Evolutionary conservation across 2,113 vertebrate species (phyloP), one percentile per base, ranked within the genome.

Genomic region (Pavo muticus): DNA sequence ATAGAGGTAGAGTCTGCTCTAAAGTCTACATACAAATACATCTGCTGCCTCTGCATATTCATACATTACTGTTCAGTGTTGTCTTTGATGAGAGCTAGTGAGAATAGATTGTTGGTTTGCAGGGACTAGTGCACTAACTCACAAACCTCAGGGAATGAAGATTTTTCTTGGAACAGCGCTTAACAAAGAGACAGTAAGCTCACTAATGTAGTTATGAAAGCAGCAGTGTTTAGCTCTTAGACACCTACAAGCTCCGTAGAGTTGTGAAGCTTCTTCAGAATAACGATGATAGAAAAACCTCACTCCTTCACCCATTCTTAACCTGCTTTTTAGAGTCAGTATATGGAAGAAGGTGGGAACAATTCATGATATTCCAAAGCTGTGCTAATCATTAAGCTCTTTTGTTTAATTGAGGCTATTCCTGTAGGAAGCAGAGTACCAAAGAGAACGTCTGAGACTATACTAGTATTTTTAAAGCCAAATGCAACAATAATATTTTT

Each of bases 321-420:
- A 54, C 32, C 13, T 35, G 4, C 16, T 65, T 81, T 12, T 82
- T 42, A 72, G 17, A 0, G 1, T 42, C 82, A 83, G 37, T 39
- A 8, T 10, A 24, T 42, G n/a, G 68, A 85, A 42, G 57, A 79
- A 87, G 24, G 4, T 56, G 29, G 67, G 9, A 54, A 11, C 61
- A 21, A 39, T 67, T 85, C 1, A 30, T 64, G 44, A n/a, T 63
- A 27, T 5, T 63, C 18, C 74, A 76, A 72, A 93, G n/a, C 11
- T 20, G 5, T 0, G 0, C 59, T 87, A 57, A 68, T 89, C 52
- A n/a, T 0, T 54, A 83, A 76, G 25, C 45, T 35, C 14, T 9
- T 27, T 4, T 67, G 56, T 82, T 76, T 79, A 3, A 37, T 21
- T 24, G 17, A 78, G 30, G 20, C 6, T 61, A 2, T 63, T 73